Evolutionary conservation across 2,113 vertebrate genomes (phyloP), one percentile per base, ranked within the genome.

Genomic region (Progne subis): DNA sequence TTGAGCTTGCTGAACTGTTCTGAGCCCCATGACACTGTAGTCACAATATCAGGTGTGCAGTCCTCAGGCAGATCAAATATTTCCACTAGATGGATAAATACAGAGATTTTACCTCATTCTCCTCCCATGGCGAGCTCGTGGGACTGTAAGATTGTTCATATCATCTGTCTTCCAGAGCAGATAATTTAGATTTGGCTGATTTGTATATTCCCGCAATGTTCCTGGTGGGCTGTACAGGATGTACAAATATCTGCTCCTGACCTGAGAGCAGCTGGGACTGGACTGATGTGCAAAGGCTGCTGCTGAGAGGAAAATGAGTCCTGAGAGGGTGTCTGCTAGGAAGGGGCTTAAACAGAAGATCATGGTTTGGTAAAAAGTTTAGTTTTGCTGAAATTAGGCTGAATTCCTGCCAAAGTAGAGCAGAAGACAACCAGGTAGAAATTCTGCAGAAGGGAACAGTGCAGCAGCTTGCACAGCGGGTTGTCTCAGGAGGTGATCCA

Each of bases 21-120:
- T 37, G 46, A 79, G 46, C 23, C 50, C 39, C 57, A 52, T 0
- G 0, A 25, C 1, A 3, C n/a, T 72, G 6, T 5, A 29, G 49
- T 79, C 68, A 2, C 32, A 18, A 0, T 43, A 71, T 71, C 64
- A 75, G 56, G 55, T 71, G n/a, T 60, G 25, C 34, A n/a, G 52
- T 78, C 72, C 56, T 78, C 77, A 70, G 64, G 49, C 34, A 74
- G 71, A 78, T 34, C 14, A 74, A 86, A 11, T 86, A 74, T 55
- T 92, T 90, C 56, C 44, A 26, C 61, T 71, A 75, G 37, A 52
- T 63, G n/a, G 83, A 60, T 78, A 91, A 88, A 82, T 37, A 34
- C 31, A 65, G 81, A 74, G 57, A 55, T 72, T 86, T 94, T 67
- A 47, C 71, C 17, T 94, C 8, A 1, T 88, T 63, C 29, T 93